phyloP scores from a whole-genome alignment of 2,888 invertebrate genomes.

The Microplitis manilae region DNA sequence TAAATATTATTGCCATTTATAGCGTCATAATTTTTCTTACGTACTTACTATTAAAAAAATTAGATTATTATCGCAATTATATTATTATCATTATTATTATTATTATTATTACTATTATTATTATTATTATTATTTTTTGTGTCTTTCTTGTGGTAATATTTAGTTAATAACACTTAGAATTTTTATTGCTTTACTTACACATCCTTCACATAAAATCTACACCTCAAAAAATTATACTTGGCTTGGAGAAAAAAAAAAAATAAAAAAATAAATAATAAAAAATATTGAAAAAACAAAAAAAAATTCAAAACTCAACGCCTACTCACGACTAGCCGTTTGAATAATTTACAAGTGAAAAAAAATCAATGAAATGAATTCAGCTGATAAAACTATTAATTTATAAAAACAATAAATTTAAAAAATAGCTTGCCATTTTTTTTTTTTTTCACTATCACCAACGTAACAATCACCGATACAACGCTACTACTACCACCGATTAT shows the following conservation, averaged over 20 bases:
- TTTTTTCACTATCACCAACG: conserved; percentile 18
- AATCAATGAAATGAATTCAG: background rate
- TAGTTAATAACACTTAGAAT: conserved; percentile 48
- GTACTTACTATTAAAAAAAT: conserved; percentile 53
- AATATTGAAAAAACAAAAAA: conserved; percentile 8
- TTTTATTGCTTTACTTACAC: conserved; percentile 30
- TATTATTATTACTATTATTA: conserved; percentile 46
- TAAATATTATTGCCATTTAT: conserved; percentile 50
- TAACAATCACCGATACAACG: conserved; percentile 41
- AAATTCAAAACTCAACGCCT: conserved; percentile 36
- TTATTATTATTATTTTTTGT: conserved; percentile 49
- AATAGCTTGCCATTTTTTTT: conserved; percentile 41
- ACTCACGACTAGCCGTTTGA: conserved; percentile 32
- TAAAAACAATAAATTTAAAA: conserved; percentile 34
- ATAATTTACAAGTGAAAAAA: no score
- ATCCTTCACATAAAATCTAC: conserved; percentile 2
- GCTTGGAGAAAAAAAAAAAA: conserved; percentile 18
- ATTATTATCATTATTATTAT: conserved; percentile 46
- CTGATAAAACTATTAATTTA: conserved; percentile 33
- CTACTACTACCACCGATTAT: conserved; percentile 63
- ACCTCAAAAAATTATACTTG: background rate
- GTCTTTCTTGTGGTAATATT: conserved; percentile 59
- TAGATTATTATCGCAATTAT: conserved; percentile 51
- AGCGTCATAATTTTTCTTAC: conserved; percentile 55
- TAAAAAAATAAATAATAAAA: background rate